phyloP scores from a whole-genome alignment of 1,140 invertebrate genomes.

The Pomacea maculata region DNA sequence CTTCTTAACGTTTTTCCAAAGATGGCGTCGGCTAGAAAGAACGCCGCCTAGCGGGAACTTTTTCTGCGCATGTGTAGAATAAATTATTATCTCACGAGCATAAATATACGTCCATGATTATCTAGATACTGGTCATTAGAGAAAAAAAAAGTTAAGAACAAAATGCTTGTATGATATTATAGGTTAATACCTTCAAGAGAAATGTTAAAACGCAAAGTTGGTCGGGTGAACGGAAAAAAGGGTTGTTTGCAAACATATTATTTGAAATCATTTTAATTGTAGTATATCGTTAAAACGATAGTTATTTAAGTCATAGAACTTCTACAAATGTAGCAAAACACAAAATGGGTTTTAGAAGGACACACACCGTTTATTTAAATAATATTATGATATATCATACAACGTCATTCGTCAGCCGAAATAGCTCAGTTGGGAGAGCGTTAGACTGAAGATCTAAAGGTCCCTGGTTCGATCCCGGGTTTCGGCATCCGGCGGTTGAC shows the following conservation, averaged over 20 bases:
- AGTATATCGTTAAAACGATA: too few relatives aligned
- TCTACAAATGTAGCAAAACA: not conserved
- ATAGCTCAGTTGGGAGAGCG: slow-evolving; percentile 55
- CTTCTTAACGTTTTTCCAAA: not conserved
- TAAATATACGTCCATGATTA: too few relatives aligned
- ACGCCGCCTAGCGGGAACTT: slow-evolving; percentile 5
- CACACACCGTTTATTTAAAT: not conserved
- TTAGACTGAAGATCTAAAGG: slow-evolving; percentile 55
- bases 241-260: too few relatives aligned
- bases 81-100: not conserved
- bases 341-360: not conserved
- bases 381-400: not conserved
- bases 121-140: too few relatives aligned
- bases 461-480: slow-evolving; percentile 51
- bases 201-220: too few relatives aligned
- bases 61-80: not conserved
- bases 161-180: too few relatives aligned
- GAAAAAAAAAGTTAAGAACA: too few relatives aligned
- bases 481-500: slow-evolving; percentile 34
- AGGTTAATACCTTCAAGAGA: too few relatives aligned
- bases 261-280: too few relatives aligned
- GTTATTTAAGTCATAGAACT: not conserved
- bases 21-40: slow-evolving; percentile 20
- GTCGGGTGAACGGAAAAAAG: too few relatives aligned
- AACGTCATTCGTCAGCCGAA: slow-evolving; percentile 37